Base-by-base conservation (phyloP, 2,888 invertebrate genomes). In the Malthinus flaveolus region DNA sequence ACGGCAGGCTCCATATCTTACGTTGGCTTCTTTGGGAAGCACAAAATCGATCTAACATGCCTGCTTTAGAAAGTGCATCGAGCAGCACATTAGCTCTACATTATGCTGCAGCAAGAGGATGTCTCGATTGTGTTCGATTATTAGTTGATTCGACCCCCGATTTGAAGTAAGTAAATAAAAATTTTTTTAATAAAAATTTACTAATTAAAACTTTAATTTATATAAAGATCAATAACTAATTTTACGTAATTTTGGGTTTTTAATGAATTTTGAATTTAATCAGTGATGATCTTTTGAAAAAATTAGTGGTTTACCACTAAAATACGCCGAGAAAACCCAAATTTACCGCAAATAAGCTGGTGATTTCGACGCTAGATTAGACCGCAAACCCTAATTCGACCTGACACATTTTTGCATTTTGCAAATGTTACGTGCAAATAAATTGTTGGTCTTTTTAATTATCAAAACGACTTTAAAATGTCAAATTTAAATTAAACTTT, bases 61-160 rank as follows among this genome's bases (percentile, higher is more conserved):
- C 84, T 55, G 80, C 82, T 39, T 80, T 82, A 70, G 81, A 82
- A 70, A 76, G 80, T 52, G 68, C 67, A 7, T 81, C 82, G 73
- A 86, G 85, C 76, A 89, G 90, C 66, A 91, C 91, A 60, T 82
- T 93, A 68, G 91, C 93, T 64, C 83, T 94, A 59, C 93, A 94
- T 79, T 93, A 93, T 79, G 93, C 93, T 9, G 90, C 92, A 32
- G 91, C 92, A 56, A 83, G 92, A 66, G 93, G 93, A 63, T 92
- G 92, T 76, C 82, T 93, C 67, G 92, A 93, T 78, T 92, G 92
- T 78, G 92, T 93, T 69, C 85, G 90, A 67, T 82, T 93, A 12
- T 82, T 92, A 42, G 87, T 91, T 34, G 90, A 90, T 77, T 87
- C 91, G 49, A 86, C 90, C 64, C 85, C 88, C 50, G 90, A 91